Base-by-base conservation (phyloP, 1,140 invertebrate species). In the Nasonia longicornis region DNA sequence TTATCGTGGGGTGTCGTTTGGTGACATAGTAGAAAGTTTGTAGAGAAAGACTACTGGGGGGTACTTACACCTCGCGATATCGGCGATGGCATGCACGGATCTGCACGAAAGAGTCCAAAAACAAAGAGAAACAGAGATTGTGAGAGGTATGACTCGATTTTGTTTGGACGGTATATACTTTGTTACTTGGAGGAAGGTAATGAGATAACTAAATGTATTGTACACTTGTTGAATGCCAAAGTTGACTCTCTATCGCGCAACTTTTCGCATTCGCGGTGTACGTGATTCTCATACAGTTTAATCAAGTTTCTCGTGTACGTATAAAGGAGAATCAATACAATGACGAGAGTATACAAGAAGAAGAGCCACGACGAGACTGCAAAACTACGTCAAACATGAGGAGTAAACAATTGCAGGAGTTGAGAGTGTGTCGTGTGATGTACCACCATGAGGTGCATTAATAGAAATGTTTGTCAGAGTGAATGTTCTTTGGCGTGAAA, bases 31-130 rank as follows among this genome's bases (percentile, higher is more conserved):
- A 67, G 22, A 31, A 67, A 29, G 22, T 29, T 11, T 67, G 10
- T 11, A 67, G 26, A 70, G 14, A 42, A 77, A 70, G 52, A 73
- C 75, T 58, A 79, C 58, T 35, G 45, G 29, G 83, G 86, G 84
- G 92, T 95, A 96, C 96, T 96, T 95, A 96, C 95, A 96, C 93
- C 94, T 94, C 89, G 95, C 94, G 90, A 96, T 93, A 88, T 94
- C 93, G 92, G 94, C 95, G 93, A 96, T 94, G 89, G 95, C 95
- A 95, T 96, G 95, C 94, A 95, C 93, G 91, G 94, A 93, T 92
- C 94, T 95, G 93, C 86, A 88, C 85, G 85, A 87, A 87, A 89
- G 87, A 84, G 87, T 84, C 85, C 83, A 88, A 87, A 87, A 88
- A 81, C 69, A 81, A 88, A 89, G 83, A 87, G 87, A 85, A 85